These are phyloP conservation scores for Campoletis raptor DNA, from an alignment of 2,888 invertebrate genomes.

Conservation along the genomic window DNA sequence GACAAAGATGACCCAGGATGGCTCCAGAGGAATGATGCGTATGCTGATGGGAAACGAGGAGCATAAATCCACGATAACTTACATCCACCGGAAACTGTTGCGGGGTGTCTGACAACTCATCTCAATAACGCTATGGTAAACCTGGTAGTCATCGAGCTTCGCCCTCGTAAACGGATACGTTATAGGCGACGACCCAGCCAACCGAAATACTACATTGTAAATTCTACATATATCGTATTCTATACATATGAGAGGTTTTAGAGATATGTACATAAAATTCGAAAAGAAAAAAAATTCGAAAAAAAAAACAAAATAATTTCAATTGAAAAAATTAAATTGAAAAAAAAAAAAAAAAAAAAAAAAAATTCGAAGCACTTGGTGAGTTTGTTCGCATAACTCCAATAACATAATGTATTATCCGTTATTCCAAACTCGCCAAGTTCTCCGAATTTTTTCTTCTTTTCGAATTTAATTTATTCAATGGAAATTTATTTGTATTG, in stretches of 20 bases:
- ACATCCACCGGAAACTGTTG: slow-evolving; percentile 58
- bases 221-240: slow-evolving; percentile 23
- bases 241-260: not conserved
- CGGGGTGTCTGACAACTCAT: slow-evolving; percentile 55
- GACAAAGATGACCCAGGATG: slow-evolving; percentile 33
- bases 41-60: slow-evolving; percentile 39
- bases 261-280: not conserved
- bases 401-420: no score
- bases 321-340: no score
- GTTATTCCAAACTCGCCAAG: no score
- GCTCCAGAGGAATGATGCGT: slow-evolving; percentile 14
- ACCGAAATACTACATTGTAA: slow-evolving; percentile 33
- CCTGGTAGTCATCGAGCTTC: slow-evolving; percentile 46
- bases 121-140: slow-evolving; percentile 47
- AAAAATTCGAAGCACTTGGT: no score
- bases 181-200: slow-evolving; percentile 37
- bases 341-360: no score
- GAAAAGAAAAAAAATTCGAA: no score
- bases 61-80: slow-evolving; percentile 65
- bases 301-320: no score
- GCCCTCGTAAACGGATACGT: slow-evolving; percentile 62
- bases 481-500: no score
- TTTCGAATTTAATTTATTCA: no score
- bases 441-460: no score
- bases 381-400: no score